Evolutionary conservation across 2,888 invertebrate genomes (phyloP).

Genomic region (Eudasyphora cyanicolor): DNA sequence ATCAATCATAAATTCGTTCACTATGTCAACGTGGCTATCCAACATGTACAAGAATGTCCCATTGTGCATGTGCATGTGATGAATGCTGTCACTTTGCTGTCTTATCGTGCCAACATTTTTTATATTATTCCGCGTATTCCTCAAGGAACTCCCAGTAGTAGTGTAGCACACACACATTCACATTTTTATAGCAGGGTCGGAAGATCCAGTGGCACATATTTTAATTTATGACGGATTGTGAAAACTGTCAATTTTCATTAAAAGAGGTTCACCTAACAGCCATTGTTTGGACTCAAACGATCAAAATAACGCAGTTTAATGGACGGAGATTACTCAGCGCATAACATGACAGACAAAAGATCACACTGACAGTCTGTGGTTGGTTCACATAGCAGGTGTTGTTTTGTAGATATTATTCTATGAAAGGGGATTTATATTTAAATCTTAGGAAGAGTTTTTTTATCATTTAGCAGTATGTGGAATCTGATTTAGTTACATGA

Average conservation of each 20-base stretch:
- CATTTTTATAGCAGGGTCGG: not conserved
- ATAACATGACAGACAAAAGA: not conserved
- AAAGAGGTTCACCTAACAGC: not conserved
- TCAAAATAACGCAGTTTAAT: constrained; percentile 18
- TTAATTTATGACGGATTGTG: constrained; percentile 56
- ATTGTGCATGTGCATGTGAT: not conserved
- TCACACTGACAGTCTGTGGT: not conserved
- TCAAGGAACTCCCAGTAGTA: not conserved
- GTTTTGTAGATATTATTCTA: not conserved
- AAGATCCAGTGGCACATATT: constrained; percentile 37
- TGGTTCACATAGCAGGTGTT: not conserved
- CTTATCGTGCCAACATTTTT: constrained; percentile 16
- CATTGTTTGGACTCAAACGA: constrained; percentile 28
- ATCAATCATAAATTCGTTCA: constrained; percentile 54
- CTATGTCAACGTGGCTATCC: constrained; percentile 39
- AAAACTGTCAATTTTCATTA: constrained; percentile 50
- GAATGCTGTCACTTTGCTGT: constrained; percentile 10
- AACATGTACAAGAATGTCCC: not conserved
- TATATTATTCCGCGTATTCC: not conserved
- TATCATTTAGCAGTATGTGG: too few species aligned
- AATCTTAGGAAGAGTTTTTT: not conserved
- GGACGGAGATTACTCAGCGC: not conserved
- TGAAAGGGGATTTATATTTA: not conserved
- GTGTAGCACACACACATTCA: not conserved
- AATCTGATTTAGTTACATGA: too few species aligned